Conservation (phyloP, 1,140 invertebrate species). For the Phthorimaea operculella region DNA sequence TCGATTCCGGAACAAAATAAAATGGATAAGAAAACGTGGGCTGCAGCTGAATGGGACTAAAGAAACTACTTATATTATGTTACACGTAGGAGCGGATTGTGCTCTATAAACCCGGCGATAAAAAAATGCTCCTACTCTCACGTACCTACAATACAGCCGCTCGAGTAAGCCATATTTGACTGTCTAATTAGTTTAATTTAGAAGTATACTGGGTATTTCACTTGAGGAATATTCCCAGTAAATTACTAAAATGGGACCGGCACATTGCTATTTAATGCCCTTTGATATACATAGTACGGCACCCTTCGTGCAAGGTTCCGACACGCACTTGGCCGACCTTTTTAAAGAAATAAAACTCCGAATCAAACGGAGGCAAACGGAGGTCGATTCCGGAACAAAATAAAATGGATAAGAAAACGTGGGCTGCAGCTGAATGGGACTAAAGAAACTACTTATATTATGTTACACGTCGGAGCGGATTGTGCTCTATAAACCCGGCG, state of each 20-base stretch:
- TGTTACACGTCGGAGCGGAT: not conserved
- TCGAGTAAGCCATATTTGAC: too few relatives aligned
- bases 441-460: constrained; percentile 1
- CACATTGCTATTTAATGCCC: too few relatives aligned
- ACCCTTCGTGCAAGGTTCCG: too few relatives aligned
- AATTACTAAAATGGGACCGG: too few relatives aligned
- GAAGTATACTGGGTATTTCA: too few relatives aligned
- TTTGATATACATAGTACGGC: too few relatives aligned
- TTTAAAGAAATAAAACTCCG: not conserved
- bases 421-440: not conserved
- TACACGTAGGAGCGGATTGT: not conserved
- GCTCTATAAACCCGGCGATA: not conserved
- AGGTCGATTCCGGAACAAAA: constrained; percentile 2
- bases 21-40: constrained; percentile 6
- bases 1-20: constrained; percentile 5
- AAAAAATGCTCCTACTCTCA: not conserved
- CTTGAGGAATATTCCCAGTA: too few relatives aligned
- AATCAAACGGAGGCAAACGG: not conserved
- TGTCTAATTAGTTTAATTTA: too few relatives aligned
- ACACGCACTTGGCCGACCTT: too few relatives aligned
- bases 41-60: not conserved
- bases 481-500: not conserved
- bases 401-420: constrained; percentile 6
- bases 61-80: constrained; percentile 1
- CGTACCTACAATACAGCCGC: not conserved